These are phyloP conservation scores for Gambusia affinis DNA, from an alignment of 2,113 vertebrate species.

Conservation along the genomic window DNA sequence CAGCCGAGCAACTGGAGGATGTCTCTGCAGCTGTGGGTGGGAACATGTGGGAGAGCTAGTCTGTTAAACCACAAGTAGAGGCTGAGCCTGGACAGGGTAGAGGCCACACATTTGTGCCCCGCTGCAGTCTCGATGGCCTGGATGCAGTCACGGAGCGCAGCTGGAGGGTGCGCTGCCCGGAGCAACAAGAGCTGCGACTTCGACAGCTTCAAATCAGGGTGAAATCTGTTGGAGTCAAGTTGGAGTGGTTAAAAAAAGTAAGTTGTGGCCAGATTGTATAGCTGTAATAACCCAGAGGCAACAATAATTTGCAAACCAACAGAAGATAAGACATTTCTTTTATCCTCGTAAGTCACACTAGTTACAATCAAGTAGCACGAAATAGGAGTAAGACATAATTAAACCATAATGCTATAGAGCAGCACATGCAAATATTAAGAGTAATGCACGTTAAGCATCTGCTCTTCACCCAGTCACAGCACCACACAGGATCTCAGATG, in stretches of 20 bases:
- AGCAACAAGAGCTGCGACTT: constrained; percentile 81
- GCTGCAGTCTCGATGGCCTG: constrained; percentile 80
- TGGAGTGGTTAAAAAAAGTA: constrained; percentile 7
- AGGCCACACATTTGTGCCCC: constrained; percentile 86
- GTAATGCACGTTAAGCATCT: constrained; percentile 25
- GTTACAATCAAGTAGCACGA: background rate
- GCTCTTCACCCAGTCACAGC: constrained; percentile 10
- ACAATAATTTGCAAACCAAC: constrained; percentile 14
- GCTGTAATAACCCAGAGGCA: constrained; percentile 29
- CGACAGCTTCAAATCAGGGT: constrained; percentile 81
- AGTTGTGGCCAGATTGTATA: constrained; percentile 3
- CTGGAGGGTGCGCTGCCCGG: constrained; percentile 75
- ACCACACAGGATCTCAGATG: constrained; percentile 20
- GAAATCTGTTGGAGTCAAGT: constrained; percentile 79
- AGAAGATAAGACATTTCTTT: constrained; percentile 15
- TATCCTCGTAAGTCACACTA: constrained; percentile 3
- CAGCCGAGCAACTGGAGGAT: constrained; percentile 82
- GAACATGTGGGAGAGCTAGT: constrained; percentile 78
- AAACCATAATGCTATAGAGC: background rate
- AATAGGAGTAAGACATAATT: constrained; percentile 6
- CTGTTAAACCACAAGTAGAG: constrained; percentile 89
- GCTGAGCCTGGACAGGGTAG: constrained; percentile 85
- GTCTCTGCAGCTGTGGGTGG: constrained; percentile 70
- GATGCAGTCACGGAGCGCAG: constrained; percentile 86
- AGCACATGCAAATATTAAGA: constrained; percentile 4